Evolutionary conservation across 2,888 invertebrate genomes (phyloP).

Genomic region (Mongoloraphidia duomilia): DNA sequence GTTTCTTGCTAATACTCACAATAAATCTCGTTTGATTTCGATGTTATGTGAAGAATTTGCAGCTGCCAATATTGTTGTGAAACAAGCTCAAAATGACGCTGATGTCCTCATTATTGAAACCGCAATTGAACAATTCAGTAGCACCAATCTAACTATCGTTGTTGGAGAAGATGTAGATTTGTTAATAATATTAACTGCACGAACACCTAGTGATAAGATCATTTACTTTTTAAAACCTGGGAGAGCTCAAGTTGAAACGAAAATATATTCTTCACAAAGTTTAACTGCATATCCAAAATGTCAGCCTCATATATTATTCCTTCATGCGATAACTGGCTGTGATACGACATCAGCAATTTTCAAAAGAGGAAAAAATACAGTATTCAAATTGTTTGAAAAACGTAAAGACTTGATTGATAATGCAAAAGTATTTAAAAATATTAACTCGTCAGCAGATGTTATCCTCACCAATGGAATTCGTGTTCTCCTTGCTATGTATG

Average conservation of each 20-base stretch:
- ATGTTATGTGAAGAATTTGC: no score
- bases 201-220: constrained; percentile 15
- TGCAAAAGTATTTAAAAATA: constrained; percentile 13
- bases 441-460: constrained; percentile 13
- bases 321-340: no score
- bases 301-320: constrained; percentile 10
- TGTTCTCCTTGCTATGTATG: constrained; percentile 18
- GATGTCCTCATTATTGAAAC: no score
- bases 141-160: constrained; percentile 15
- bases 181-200: no score
- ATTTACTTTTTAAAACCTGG: no score
- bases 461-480: constrained; percentile 17
- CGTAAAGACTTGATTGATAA: constrained; percentile 8
- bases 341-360: constrained; percentile 16
- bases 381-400: constrained; percentile 11
- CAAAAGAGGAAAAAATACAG: constrained; percentile 10
- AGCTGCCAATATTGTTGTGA: no score
- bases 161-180: constrained; percentile 21
- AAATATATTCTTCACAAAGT: constrained; percentile 18
- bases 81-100: no score
- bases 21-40: no score
- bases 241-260: constrained; percentile 15
- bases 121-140: constrained; percentile 12
- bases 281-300: constrained; percentile 13
- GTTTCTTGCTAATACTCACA: no score